Percentiles rank a stretch among this genome's conserved stretches.
Evolutionary conservation across 2,113 vertebrate genomes (phyloP).

Genomic region (Tragelaphus imberbis): DNA sequence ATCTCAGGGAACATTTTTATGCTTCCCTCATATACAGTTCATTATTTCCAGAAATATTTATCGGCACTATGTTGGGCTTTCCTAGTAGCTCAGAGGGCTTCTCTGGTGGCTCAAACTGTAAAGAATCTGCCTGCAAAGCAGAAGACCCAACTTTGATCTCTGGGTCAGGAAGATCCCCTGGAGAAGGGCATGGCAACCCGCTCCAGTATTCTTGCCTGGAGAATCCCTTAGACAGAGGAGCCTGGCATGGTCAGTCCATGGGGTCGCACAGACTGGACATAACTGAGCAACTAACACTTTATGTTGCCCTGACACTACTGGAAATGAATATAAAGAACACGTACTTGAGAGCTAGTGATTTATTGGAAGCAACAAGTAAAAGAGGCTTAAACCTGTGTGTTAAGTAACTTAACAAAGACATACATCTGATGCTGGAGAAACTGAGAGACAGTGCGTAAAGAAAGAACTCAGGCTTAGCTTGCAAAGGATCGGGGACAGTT

Average conservation of each 20-base stretch:
- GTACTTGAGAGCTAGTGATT: background rate
- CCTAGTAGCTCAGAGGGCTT: background rate
- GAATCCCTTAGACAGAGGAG: background rate
- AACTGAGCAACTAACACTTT: background rate
- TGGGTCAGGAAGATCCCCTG: background rate
- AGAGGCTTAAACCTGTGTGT: background rate
- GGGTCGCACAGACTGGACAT: background rate
- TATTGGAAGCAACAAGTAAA: background rate
- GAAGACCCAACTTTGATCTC: accelerated
- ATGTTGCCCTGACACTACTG: background rate
- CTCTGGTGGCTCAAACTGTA: background rate
- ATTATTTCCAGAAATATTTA: background rate
- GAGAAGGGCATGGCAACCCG: background rate
- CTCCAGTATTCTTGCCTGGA: background rate
- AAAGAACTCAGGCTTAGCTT: background rate
- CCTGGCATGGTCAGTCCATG: background rate
- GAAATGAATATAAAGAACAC: background rate
- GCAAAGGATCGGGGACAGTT: background rate
- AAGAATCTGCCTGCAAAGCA: background rate
- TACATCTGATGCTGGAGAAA: too few species aligned
- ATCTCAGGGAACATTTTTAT: background rate
- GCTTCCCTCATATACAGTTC: background rate
- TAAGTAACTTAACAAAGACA: background rate
- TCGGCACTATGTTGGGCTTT: background rate
- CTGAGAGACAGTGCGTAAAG: accelerated